A percentile compares a stretch with the other conserved stretches of the same genome.
phyloP scores from a whole-genome alignment of 2,888 invertebrate species.

The Philereme transversata region DNA sequence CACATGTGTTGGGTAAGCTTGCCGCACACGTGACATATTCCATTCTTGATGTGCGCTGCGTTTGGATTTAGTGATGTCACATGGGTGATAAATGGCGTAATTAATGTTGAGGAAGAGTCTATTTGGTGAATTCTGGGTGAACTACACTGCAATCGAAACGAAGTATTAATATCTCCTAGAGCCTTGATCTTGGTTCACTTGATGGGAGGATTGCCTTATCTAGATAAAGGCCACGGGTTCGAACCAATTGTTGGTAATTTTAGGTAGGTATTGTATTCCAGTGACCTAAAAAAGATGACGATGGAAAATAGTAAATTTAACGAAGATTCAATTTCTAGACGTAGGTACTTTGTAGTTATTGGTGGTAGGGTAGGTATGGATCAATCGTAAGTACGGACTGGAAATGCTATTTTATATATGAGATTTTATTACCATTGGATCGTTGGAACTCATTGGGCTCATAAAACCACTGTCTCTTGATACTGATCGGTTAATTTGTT shows the following conservation, averaged over 20 bases:
- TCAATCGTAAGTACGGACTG: no score
- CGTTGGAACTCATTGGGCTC: slow-evolving; percentile 42
- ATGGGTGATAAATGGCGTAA: slow-evolving; percentile 45
- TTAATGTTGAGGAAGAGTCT: slow-evolving; percentile 2
- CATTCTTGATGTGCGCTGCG: slow-evolving; percentile 26
- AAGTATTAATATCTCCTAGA: neutral
- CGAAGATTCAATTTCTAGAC: no score
- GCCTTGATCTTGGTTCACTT: neutral
- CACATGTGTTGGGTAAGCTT: slow-evolving; percentile 42
- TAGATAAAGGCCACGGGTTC: neutral
- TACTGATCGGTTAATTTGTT: slow-evolving; percentile 39
- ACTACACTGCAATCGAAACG: slow-evolving; percentile 17
- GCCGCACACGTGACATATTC: slow-evolving; percentile 49
- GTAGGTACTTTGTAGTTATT: no score
- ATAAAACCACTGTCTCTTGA: slow-evolving; percentile 54
- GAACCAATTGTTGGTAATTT: no score
- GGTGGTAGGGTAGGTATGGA: no score
- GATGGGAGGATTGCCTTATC: neutral
- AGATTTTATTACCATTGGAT: slow-evolving; percentile 27
- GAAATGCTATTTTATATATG: no score
- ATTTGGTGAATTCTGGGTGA: slow-evolving; percentile 9
- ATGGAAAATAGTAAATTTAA: no score
- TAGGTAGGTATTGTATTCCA: no score
- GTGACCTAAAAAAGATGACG: no score
- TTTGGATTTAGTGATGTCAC: slow-evolving; percentile 46